Conservation (phyloP, 2,797 vertebrate genomes). For the Ceryle rudis region DNA sequence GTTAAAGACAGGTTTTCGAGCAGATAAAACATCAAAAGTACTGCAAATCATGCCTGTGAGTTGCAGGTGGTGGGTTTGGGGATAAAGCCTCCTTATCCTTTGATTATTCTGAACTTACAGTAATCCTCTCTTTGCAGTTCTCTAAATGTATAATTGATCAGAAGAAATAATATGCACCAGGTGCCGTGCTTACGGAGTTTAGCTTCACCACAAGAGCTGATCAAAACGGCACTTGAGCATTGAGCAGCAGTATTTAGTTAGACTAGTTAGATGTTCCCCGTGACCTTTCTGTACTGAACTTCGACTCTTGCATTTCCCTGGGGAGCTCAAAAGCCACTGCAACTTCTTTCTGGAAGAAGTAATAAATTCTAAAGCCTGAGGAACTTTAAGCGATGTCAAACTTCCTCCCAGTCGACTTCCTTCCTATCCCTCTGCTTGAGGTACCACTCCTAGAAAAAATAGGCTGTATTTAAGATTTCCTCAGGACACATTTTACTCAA, state of each 20-base stretch:
- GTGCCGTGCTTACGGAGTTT: not conserved
- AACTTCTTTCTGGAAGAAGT: not conserved
- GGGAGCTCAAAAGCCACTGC: not conserved
- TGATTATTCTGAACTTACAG: not conserved
- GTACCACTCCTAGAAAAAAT: not conserved
- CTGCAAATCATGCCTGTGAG: not conserved
- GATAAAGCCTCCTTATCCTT: not conserved
- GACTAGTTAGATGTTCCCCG: not conserved
- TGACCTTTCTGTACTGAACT: not conserved
- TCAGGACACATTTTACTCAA: not conserved
- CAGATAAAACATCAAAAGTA: not conserved
- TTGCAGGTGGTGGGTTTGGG: not conserved
- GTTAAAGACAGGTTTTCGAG: not conserved
- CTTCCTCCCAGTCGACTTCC: not conserved
- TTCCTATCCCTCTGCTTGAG: not conserved
- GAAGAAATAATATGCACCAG: not conserved
- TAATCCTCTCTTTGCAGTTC: not conserved
- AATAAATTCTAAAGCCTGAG: not conserved
- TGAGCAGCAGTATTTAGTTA: not conserved
- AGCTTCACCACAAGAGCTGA: not conserved
- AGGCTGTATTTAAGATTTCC: not conserved
- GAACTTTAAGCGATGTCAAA: not conserved
- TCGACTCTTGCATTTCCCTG: not conserved
- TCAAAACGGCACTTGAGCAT: not conserved
- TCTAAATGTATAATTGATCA: not conserved